Conservation (phyloP, 2,113 vertebrate species). For the Caranx ignobilis region DNA sequence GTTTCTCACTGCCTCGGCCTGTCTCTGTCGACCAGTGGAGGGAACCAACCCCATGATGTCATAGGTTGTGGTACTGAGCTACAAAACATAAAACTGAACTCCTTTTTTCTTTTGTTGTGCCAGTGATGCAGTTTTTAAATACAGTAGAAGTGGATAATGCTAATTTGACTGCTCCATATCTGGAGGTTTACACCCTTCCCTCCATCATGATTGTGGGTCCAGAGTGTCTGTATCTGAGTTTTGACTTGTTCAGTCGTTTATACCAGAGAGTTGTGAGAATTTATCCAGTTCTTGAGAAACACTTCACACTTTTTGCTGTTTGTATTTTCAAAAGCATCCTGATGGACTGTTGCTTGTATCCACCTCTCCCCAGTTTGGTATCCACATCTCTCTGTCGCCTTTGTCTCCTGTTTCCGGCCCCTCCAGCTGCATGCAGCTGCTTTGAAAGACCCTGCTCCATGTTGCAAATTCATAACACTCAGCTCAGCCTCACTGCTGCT, state of each 20-base stretch:
- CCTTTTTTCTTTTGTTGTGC: too few relatives aligned
- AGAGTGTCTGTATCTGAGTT: too few relatives aligned
- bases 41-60: too few relatives aligned
- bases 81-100: too few relatives aligned
- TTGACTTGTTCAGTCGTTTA: not conserved
- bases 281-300: not conserved
- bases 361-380: constrained; percentile 5
- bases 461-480: constrained; percentile 74
- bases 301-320: not conserved
- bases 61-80: too few relatives aligned
- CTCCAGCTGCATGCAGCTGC: constrained; percentile 86
- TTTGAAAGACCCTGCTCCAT: constrained; percentile 69
- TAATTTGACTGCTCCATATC: too few relatives aligned
- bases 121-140: too few relatives aligned
- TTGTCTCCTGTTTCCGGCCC: not conserved
- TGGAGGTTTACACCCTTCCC: not conserved
- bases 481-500: constrained; percentile 33
- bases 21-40: too few relatives aligned
- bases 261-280: not conserved
- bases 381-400: constrained; percentile 42
- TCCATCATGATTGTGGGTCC: not conserved
- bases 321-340: not conserved
- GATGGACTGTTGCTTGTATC: not conserved
- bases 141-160: too few relatives aligned
- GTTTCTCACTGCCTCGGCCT: too few relatives aligned